Evolutionary conservation across 2,113 vertebrate species (phyloP), one percentile per base, ranked within the genome.

Genomic region (Onychorhynchus coronatus): DNA sequence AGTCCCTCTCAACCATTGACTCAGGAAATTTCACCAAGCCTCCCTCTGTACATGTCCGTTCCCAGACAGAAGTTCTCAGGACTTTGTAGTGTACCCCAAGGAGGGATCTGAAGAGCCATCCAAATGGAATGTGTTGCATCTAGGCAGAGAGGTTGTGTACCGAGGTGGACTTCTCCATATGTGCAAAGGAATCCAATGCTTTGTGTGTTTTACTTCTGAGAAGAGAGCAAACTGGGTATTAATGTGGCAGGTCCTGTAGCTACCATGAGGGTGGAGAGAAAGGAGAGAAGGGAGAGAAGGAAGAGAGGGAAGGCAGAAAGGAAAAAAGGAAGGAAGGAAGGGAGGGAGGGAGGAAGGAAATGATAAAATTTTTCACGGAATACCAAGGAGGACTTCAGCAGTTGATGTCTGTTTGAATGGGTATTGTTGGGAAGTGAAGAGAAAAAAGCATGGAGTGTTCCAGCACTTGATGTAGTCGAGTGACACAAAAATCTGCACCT

Each of bases 21-120:
- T 73, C 0, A 0, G 21, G 11, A 47, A 76, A 80, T 76, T 70
- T 92, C 67, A 73, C 5, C 5, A n/a, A 37, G 16, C 8, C 8
- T 53, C 9, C 17, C 23, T 55, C 16, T 3, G 0, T 19, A 25
- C 12, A 7, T 49, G 23, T 16, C 9, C 1, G 0, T 42, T 73
- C 23, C 11, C 30, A 71, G 30, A 1, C 41, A 71, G 25, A 0
- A 2, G 4, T 71, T 91, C 59, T 74, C 65, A 84, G 6, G 20
- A 35, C 11, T 67, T 63, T 16, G 30, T 7, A 31, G 23, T 8
- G 11, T 13, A 79, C 7, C 9, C 27, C 17, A 46, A 65, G 52
- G n/a, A 49, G 35, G 3, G 2, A n/a, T 37, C 14, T 63, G 55
- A 89, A 89, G 49, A 23, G 9, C 2, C 42, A 52, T 35, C 17